Percentiles rank a stretch among this genome's conserved stretches.
Evolutionary conservation across 2,797 vertebrate genomes (phyloP).

Genomic region (Spondyliosoma cantharus): DNA sequence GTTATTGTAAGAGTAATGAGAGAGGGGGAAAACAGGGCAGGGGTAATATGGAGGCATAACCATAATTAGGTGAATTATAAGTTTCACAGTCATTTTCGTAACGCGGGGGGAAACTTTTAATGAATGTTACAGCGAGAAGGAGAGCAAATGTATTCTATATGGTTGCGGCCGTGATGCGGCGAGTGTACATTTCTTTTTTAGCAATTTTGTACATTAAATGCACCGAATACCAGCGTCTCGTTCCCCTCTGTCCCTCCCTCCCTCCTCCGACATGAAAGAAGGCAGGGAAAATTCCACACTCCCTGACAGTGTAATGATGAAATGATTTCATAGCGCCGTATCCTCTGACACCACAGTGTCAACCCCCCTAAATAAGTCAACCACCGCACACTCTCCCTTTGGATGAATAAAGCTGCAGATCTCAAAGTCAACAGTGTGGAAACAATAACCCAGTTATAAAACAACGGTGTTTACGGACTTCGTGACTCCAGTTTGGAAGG

Average conservation of each 20-base stretch:
- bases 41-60: constrained; percentile 73
- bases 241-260: constrained; percentile 3
- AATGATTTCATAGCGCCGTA: constrained; percentile 55
- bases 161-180: constrained; percentile 34
- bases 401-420: constrained; percentile 32
- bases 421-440: constrained; percentile 22
- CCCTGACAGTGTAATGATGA: constrained; percentile 55
- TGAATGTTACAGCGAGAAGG: constrained; percentile 38
- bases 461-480: constrained; percentile 55
- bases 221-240: constrained; percentile 23
- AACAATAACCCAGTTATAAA: constrained; percentile 46
- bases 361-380: constrained; percentile 33
- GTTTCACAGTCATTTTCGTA: constrained; percentile 64
- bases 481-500: constrained; percentile 48
- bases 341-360: constrained; percentile 51
- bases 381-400: constrained; percentile 11
- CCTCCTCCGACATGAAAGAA: constrained; percentile 35
- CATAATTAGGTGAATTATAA: constrained; percentile 75
- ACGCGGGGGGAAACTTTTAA: constrained; percentile 70
- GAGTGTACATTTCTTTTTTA: constrained; percentile 47
- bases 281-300: constrained; percentile 46
- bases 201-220: constrained; percentile 22
- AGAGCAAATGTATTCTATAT: constrained; percentile 41
- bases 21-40: constrained; percentile 63
- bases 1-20: constrained; percentile 77